Evolutionary conservation across 2,888 invertebrate species (phyloP).

Genomic region (Eristalis intricaria): DNA sequence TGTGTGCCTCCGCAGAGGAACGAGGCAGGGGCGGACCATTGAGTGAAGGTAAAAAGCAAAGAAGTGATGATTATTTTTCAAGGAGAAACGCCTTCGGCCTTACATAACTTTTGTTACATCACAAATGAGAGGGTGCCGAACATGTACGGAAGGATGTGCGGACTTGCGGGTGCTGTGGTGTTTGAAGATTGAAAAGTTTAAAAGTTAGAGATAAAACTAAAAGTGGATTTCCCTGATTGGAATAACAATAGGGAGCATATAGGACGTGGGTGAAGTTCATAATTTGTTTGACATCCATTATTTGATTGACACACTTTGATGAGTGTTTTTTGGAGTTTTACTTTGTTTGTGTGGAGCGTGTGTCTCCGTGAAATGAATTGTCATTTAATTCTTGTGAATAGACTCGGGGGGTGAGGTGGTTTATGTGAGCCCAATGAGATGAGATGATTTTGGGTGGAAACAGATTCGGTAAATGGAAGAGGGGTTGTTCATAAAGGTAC

Average conservation of each 20-base stretch:
- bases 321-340: not conserved
- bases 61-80: slow-evolving; percentile 58
- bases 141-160: slow-evolving; percentile 20
- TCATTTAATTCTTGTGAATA: too few species aligned
- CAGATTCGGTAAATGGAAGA: too few species aligned
- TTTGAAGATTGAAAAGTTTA: slow-evolving; percentile 56
- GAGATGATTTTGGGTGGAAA: too few species aligned
- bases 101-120: slow-evolving; percentile 46
- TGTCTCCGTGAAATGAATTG: too few species aligned
- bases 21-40: slow-evolving; percentile 20
- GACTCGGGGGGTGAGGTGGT: too few species aligned
- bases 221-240: slow-evolving; percentile 44
- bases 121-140: slow-evolving; percentile 5
- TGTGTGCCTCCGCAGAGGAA: slow-evolving; percentile 16
- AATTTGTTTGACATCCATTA: slow-evolving; percentile 58
- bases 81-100: slow-evolving; percentile 54
- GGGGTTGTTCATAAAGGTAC: too few species aligned
- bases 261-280: slow-evolving; percentile 22
- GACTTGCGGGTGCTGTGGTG: slow-evolving; percentile 3
- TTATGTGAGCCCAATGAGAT: too few species aligned
- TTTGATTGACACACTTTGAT: slow-evolving; percentile 37
- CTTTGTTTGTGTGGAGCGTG: not conserved
- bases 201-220: slow-evolving; percentile 31
- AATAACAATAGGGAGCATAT: slow-evolving; percentile 52
- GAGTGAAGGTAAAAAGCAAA: slow-evolving; percentile 8